Conservation (phyloP, 2,888 invertebrate genomes). For the Baccha elongata region DNA sequence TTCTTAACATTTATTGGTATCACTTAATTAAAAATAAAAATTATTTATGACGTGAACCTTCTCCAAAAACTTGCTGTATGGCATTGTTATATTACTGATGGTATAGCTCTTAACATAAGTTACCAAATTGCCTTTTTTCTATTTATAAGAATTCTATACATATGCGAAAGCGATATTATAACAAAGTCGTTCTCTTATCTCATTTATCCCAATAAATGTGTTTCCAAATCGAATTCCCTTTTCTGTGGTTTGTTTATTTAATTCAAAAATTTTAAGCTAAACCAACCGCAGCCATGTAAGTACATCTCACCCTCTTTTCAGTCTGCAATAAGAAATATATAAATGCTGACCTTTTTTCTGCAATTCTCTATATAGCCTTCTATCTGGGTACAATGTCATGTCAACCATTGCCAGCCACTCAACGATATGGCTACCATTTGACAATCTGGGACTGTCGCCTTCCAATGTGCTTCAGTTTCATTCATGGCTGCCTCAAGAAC, state of each 20-base stretch:
- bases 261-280: slow-evolving; percentile 67
- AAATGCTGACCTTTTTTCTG: slow-evolving; percentile 30
- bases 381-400: slow-evolving; percentile 24
- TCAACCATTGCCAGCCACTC: slow-evolving; percentile 60
- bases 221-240: slow-evolving; percentile 37
- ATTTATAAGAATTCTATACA: slow-evolving; percentile 11
- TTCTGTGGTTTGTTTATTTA: slow-evolving; percentile 56
- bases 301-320: slow-evolving; percentile 5
- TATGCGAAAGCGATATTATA: slow-evolving; percentile 45
- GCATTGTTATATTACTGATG: too few relatives aligned
- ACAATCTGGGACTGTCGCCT: slow-evolving; percentile 66
- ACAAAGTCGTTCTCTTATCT: slow-evolving; percentile 38
- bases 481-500: slow-evolving; percentile 46
- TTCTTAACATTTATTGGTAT: too few relatives aligned
- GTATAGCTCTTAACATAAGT: too few relatives aligned
- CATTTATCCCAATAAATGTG: slow-evolving; percentile 14
- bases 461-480: slow-evolving; percentile 45
- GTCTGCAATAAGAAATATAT: background rate
- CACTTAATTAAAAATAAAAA: too few relatives aligned
- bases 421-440: slow-evolving; percentile 68
- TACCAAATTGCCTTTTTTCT: background rate
- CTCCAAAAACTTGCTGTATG: too few relatives aligned
- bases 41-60: too few relatives aligned
- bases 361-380: slow-evolving; percentile 7
- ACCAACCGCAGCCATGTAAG: slow-evolving; percentile 54